These are phyloP conservation scores for Zaprionus vittiger DNA, from an alignment of 1,140 invertebrate genomes.

Conservation along the genomic window DNA sequence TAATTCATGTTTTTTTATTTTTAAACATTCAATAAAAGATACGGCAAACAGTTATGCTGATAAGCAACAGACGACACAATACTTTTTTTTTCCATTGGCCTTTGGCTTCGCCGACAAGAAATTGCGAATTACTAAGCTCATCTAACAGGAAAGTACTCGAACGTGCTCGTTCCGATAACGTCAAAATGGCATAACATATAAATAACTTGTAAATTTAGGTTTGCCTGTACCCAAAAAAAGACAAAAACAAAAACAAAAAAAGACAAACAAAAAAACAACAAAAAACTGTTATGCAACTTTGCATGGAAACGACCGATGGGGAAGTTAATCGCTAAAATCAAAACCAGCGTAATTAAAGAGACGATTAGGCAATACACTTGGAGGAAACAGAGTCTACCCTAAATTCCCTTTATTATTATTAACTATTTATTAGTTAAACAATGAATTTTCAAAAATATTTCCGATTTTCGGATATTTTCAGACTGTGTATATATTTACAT, in stretches of 20 bases:
- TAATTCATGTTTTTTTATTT: constrained; percentile 75
- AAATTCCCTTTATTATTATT: not conserved
- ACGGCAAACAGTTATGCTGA: constrained; percentile 20
- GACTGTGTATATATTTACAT: not conserved
- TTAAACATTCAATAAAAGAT: constrained; percentile 62
- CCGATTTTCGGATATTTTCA: not conserved
- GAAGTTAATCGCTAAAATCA: not conserved
- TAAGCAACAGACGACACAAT: constrained; percentile 19
- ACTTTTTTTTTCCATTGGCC: not conserved
- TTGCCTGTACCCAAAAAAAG: not conserved
- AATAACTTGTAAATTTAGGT: constrained; percentile 12
- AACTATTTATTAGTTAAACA: not conserved
- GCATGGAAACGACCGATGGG: constrained; percentile 6
- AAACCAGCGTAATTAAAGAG: not conserved
- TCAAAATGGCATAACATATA: constrained; percentile 8
- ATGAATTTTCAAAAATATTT: not conserved
- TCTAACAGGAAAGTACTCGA: constrained; percentile 27
- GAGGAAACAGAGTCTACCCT: too few species aligned
- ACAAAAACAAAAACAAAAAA: not conserved
- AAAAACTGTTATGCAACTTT: constrained; percentile 14
- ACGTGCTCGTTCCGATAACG: constrained; percentile 13
- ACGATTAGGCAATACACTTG: not conserved
- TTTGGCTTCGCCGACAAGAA: constrained; percentile 2
- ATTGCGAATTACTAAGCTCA: not conserved
- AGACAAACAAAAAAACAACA: too few species aligned